Evolutionary conservation across 1,140 invertebrate species (phyloP), one percentile per base, ranked within the genome.

Genomic region (Trichoplusia ni): DNA sequence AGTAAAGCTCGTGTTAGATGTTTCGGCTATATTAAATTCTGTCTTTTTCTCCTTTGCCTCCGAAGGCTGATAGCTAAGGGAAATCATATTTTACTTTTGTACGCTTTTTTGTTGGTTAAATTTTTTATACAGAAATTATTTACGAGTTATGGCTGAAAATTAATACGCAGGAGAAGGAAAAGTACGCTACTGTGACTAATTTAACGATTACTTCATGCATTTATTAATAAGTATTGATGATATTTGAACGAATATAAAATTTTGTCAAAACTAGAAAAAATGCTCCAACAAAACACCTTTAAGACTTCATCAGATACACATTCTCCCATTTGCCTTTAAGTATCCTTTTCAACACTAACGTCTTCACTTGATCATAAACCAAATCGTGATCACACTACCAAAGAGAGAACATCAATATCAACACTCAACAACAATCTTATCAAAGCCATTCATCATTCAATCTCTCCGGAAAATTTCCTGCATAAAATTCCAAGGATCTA

Each of bases 21-120:
- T 74, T 81, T 73, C 71, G 76, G 73, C 74, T 81, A 85, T 89
- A 89, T 89, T 89, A 87, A 89, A 89, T 89, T 89, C 82, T 82
- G 76, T 82, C 77, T 87, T 86, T 81, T 81, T 84, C 68, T 72
- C 73, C 47, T 56, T 77, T 75, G 75, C 77, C 73, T 73, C 75
- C 73, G 25, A 29, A 21, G 54, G 77, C 75, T 78, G 75, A 79
- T 73, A 69, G 64, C 77, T 77, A 82, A 77, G 73, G 74, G 73
- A 81, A 82, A 81, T 81, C 78, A 75, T 79, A 79, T 89, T 80
- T 81, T 8, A 14, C 76, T 69, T 63, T 68, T 76, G 11, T 14
- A 29, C 7, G 7, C 37, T 13, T 31, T 42, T 33, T 18, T 14
- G 4, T 49, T 63, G 19, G 25, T 25, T 37, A 44, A 19, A 19